Base-by-base conservation (phyloP, 2,797 vertebrate genomes). In the Merluccius polli region DNA sequence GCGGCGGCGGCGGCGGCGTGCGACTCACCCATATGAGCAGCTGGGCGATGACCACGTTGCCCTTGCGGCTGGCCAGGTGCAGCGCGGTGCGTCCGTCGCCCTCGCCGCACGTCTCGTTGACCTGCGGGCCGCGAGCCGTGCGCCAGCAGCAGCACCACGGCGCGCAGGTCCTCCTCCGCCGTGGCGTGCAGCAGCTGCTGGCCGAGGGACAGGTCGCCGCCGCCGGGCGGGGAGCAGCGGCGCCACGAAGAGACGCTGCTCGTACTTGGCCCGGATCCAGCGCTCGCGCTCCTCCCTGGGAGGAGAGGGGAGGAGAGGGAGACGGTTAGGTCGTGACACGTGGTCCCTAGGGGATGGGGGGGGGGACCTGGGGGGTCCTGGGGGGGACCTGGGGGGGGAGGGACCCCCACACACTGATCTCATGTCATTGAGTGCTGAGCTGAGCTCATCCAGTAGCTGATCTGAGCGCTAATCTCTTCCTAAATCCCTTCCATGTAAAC, bases 191-290 rank as follows among this genome's bases (percentile, higher is more conserved):
- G 93, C 81, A 99, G 93, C 80, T 95, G 95, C 87, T 98, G 97
- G 16, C 97, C 97, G 82, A 98, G 93, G 1, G 95, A 89, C 12
- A 97, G 91, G 59, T 98, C 97, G 0, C 91, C 76, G 88, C 93
- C 21, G 4, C 21, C 48, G 48, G 1, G 13, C 13, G 48, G 48
- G 91, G 0, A 94, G 90, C 84, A 95, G 90, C 0, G 96, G 90
- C 0, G 96, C 94, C 85, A 99, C 89, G 93, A 99, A 98, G 44
- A 98, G 93, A n/a, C 96, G 98, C 93, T 98, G 97, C 88, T 99
- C 97, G 0, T 99, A 99, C 89, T 99, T 99, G 0, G 97, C 97
- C n/a, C 97, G 94, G 87, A 99, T 98, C 97, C 98, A 99, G 8
- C 96, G 95, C 80, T 99, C 97, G 0, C 98, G 93, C 83, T 99